These are phyloP conservation scores for Xestia xanthographa DNA, from an alignment of 2,888 invertebrate species.

Conservation along the genomic window DNA sequence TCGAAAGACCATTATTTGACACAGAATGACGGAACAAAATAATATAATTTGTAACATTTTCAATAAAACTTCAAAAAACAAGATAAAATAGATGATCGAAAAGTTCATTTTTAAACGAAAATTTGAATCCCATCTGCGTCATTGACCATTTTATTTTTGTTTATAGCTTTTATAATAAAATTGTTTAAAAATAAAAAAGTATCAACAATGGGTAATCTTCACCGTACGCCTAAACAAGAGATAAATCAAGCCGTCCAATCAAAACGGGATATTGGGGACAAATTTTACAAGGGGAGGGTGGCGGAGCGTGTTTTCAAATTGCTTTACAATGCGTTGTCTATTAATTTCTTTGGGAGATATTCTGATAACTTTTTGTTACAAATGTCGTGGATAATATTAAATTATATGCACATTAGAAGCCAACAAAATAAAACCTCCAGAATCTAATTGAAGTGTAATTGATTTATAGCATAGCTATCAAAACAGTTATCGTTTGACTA, in stretches of 20 bases:
- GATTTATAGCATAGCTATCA: slow-evolving; percentile 36
- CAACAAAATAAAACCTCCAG: not conserved
- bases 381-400: slow-evolving; percentile 17
- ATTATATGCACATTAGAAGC: slow-evolving; percentile 18
- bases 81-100: not conserved
- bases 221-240: slow-evolving; percentile 82
- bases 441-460: slow-evolving; percentile 9
- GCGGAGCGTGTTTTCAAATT: slow-evolving; percentile 87
- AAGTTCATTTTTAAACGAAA: not conserved
- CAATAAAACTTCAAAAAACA: slow-evolving; percentile 13
- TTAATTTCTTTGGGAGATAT: slow-evolving; percentile 77
- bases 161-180: slow-evolving; percentile 6
- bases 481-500: slow-evolving; percentile 10
- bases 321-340: slow-evolving; percentile 86
- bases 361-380: slow-evolving; percentile 35
- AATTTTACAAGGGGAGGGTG: slow-evolving; percentile 87
- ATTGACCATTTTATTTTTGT: slow-evolving; percentile 17
- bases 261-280: slow-evolving; percentile 89
- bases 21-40: not conserved
- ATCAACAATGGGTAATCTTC: slow-evolving; percentile 79
- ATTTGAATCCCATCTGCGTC: not conserved
- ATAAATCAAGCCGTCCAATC: slow-evolving; percentile 90
- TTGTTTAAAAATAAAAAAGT: slow-evolving; percentile 68
- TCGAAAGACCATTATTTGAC: not conserved
- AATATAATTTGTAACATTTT: slow-evolving; percentile 1